Conservation (phyloP, 2,888 invertebrate species). For the Lepidochitona cinerea region DNA sequence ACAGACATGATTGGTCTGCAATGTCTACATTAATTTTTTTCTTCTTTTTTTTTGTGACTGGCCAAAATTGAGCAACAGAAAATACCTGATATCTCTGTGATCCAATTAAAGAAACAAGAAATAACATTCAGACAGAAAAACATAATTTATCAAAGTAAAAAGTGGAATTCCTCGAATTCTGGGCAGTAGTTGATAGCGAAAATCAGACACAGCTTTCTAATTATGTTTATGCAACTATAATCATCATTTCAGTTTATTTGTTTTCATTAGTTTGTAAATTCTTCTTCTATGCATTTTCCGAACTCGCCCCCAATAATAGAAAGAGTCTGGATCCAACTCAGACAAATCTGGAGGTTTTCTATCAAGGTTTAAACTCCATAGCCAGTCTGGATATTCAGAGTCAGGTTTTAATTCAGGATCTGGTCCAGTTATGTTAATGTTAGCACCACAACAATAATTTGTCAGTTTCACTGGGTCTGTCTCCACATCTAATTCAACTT, state of each 20-base stretch:
- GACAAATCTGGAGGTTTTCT: slow-evolving; percentile 77
- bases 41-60: too few relatives aligned
- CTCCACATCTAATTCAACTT: slow-evolving; percentile 77
- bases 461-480: slow-evolving; percentile 84
- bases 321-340: slow-evolving; percentile 83
- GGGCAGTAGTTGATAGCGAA: too few relatives aligned
- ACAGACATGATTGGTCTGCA: too few relatives aligned
- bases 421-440: slow-evolving; percentile 81
- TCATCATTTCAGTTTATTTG: not conserved
- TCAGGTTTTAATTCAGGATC: slow-evolving; percentile 83
- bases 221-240: too few relatives aligned
- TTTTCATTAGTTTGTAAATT: slow-evolving; percentile 31
- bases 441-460: slow-evolving; percentile 87
- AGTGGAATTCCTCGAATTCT: too few relatives aligned
- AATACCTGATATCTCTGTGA: too few relatives aligned
- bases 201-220: too few relatives aligned
- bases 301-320: slow-evolving; percentile 86
- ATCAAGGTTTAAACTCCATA: slow-evolving; percentile 83
- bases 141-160: too few relatives aligned
- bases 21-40: too few relatives aligned
- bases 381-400: slow-evolving; percentile 92
- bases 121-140: too few relatives aligned
- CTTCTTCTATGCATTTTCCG: slow-evolving; percentile 67
- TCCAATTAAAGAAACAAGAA: too few relatives aligned
- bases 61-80: too few relatives aligned